Percentiles rank a stretch among this genome's conserved stretches.
phyloP scores from a whole-genome alignment of 2,888 invertebrate genomes.

The Sclerodermus sp. region DNA sequence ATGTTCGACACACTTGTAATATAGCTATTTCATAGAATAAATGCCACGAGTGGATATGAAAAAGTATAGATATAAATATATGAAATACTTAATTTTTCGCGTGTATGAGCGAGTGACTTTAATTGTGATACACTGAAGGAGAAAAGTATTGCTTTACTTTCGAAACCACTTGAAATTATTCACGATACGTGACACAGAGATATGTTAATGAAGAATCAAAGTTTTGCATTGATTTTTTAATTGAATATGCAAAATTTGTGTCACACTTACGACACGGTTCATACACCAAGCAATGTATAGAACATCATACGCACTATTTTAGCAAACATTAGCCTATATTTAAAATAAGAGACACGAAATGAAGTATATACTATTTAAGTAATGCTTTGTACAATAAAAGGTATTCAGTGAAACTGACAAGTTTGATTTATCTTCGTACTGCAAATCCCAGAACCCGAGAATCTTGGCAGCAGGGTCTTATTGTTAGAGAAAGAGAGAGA shows the following conservation, averaged over 20 bases:
- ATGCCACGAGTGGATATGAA: conserved; percentile 16
- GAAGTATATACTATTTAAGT: conserved; percentile 53
- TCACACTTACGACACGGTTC: conserved; percentile 36
- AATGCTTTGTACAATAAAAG: conserved; percentile 58
- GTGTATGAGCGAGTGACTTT: conserved; percentile 35
- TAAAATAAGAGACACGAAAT: conserved; percentile 37
- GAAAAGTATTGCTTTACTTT: too few species aligned
- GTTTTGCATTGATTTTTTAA: too few species aligned
- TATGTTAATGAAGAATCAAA: too few species aligned
- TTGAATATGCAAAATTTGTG: conserved; percentile 3
- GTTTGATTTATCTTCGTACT: background rate
- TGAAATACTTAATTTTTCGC: conserved; percentile 4
- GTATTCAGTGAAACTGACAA: conserved; percentile 41
- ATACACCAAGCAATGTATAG: conserved; percentile 42
- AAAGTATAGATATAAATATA: conserved; percentile 20
- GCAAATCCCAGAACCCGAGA: too few species aligned
- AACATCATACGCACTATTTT: conserved; percentile 48
- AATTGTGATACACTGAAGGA: conserved; percentile 20
- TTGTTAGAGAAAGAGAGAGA: too few species aligned
- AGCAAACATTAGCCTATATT: conserved; percentile 42
- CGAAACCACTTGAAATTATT: too few species aligned
- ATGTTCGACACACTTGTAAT: conserved; percentile 15
- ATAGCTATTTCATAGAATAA: conserved; percentile 12
- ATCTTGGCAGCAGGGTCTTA: too few species aligned
- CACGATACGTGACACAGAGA: too few species aligned